Evolutionary conservation across 2,113 vertebrate genomes (phyloP).

Genomic region (Campylomormyrus tamandua): DNA sequence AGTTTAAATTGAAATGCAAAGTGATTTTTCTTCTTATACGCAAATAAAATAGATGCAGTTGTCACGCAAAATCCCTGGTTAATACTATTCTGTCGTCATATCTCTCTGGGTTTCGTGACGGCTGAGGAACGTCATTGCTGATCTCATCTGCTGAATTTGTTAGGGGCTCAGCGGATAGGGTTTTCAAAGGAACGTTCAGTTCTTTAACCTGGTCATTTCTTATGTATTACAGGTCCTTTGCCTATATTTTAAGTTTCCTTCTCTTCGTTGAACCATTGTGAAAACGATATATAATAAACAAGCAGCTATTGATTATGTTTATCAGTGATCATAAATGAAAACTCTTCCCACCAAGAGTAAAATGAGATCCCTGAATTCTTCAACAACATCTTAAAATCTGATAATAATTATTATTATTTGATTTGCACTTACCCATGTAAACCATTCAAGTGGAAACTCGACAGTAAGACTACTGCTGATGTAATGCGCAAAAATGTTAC

Average conservation of each 20-base stretch:
- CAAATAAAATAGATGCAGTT: not conserved
- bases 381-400: not conserved
- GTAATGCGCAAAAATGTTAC: constrained; percentile 2
- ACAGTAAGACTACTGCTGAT: constrained; percentile 15
- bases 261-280: not conserved
- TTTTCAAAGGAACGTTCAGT: not conserved
- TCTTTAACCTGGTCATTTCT: not conserved
- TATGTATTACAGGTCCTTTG: not conserved
- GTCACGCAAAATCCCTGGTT: not conserved
- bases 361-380: not conserved
- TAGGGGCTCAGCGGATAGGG: not conserved
- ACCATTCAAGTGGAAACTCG: not conserved
- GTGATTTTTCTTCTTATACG: not conserved
- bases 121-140: not conserved
- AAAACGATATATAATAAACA: not conserved
- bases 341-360: not conserved
- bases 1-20: not conserved
- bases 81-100: not conserved
- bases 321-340: not conserved
- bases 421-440: not conserved
- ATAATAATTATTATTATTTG: not conserved
- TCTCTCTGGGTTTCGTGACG: not conserved
- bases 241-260: not conserved
- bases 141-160: not conserved
- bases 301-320: not conserved